Evolutionary conservation across 2,888 invertebrate genomes (phyloP).

Genomic region (Scaptomyza cyrtandrae): DNA sequence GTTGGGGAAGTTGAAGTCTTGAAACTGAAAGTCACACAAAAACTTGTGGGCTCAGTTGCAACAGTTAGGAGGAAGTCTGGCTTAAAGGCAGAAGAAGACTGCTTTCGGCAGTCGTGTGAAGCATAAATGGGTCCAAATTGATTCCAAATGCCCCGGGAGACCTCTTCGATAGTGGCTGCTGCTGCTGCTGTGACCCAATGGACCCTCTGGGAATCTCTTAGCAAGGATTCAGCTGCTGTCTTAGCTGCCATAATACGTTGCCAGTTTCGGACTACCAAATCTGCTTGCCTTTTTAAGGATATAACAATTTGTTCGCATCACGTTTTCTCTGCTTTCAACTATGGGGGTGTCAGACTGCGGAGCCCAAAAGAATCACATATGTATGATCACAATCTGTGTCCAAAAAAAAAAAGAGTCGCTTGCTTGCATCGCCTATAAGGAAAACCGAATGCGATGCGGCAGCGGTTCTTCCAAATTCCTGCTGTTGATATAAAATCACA

Average conservation of each 20-base stretch:
- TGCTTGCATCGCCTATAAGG: constrained; percentile 62
- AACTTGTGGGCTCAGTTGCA: constrained; percentile 8
- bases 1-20: constrained; percentile 28
- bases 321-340: constrained; percentile 43
- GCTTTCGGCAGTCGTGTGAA: constrained; percentile 59
- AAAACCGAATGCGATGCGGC: constrained; percentile 44
- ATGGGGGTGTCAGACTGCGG: constrained; percentile 27
- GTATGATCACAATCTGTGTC: constrained; percentile 32
- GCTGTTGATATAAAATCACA: constrained; percentile 69
- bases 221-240: constrained; percentile 17
- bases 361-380: constrained; percentile 4
- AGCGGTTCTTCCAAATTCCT: constrained; percentile 58
- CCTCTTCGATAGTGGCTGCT: constrained; percentile 20
- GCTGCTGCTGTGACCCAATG: constrained; percentile 48
- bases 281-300: constrained; percentile 63
- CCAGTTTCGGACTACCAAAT: constrained; percentile 45
- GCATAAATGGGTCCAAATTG: constrained; percentile 65
- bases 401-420: constrained; percentile 12
- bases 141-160: constrained; percentile 58
- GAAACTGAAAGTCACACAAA: constrained; percentile 60
- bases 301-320: constrained; percentile 71
- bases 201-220: constrained; percentile 62
- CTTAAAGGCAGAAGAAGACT: background rate
- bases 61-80: constrained; percentile 10
- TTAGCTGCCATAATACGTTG: constrained; percentile 37